phyloP scores from a whole-genome alignment of 92 coral and sea anemone species.

The Meandrina meandrites region DNA sequence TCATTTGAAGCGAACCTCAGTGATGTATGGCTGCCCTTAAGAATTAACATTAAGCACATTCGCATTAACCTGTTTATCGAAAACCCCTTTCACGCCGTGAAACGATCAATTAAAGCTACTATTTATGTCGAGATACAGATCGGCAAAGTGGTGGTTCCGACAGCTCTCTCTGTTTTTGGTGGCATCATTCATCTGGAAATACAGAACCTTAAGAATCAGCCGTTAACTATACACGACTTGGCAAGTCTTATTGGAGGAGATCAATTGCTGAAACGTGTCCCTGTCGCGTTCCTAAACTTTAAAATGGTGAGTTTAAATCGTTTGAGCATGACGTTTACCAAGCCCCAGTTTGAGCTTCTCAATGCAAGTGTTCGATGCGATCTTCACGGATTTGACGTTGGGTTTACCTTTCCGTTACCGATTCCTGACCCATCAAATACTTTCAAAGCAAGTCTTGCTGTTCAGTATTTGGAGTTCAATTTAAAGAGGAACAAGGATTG shows the following conservation, averaged over 20 bases:
- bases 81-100: conserved; percentile 30
- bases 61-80: conserved; percentile 22
- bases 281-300: conserved; percentile 37
- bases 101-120: not conserved
- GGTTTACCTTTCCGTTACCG: conserved; percentile 61
- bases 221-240: conserved; percentile 43
- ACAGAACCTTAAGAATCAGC: conserved; percentile 31
- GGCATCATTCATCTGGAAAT: conserved; percentile 19
- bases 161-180: conserved; percentile 31
- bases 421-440: conserved; percentile 46
- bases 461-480: conserved; percentile 34
- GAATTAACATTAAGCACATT: conserved; percentile 37
- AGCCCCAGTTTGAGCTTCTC: conserved; percentile 43
- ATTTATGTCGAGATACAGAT: conserved; percentile 40
- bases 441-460: conserved; percentile 47
- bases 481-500: conserved; percentile 28
- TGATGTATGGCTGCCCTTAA: conserved; percentile 54
- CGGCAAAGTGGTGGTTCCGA: conserved; percentile 44
- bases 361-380: conserved; percentile 35
- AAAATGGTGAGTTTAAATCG: conserved; percentile 40
- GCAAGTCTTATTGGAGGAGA: conserved; percentile 53
- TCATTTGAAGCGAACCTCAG: conserved; percentile 38
- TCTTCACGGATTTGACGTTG: conserved; percentile 62
- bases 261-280: conserved; percentile 45
- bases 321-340: conserved; percentile 49